phyloP scores from a whole-genome alignment of 2,113 vertebrate genomes.

The Antennarius striatus region DNA sequence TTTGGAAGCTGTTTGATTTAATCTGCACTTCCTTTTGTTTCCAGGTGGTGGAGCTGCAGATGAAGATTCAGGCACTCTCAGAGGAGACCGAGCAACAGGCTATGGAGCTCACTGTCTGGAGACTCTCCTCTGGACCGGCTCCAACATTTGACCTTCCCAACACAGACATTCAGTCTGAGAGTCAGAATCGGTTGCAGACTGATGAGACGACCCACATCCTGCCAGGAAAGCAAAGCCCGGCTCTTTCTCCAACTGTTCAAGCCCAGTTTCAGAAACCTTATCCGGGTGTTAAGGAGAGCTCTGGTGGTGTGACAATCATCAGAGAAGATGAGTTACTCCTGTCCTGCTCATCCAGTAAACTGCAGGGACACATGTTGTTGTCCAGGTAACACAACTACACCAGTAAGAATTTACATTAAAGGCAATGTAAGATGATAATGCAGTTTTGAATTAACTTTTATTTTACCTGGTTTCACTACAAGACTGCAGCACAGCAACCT shows the following conservation, averaged over 20 bases:
- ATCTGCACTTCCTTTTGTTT: slow-evolving; percentile 17
- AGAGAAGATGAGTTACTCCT: slow-evolving; percentile 76
- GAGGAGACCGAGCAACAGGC: slow-evolving; percentile 69
- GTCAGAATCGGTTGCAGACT: slow-evolving; percentile 8
- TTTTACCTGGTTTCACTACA: background rate
- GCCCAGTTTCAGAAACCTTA: slow-evolving; percentile 1
- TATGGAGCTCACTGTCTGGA: slow-evolving; percentile 76
- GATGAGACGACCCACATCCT: background rate
- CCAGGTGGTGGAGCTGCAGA: slow-evolving; percentile 76
- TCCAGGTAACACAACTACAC: slow-evolving; percentile 65
- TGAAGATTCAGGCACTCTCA: slow-evolving; percentile 56
- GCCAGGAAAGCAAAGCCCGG: too few relatives aligned
- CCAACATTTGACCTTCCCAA: slow-evolving; percentile 24
- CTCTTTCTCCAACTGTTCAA: background rate
- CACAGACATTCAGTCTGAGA: slow-evolving; percentile 16
- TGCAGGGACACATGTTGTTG: slow-evolving; percentile 56
- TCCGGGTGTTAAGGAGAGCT: slow-evolving; percentile 13
- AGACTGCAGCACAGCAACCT: slow-evolving; percentile 57
- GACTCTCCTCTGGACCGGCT: slow-evolving; percentile 53
- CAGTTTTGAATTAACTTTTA: background rate
- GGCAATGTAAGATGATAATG: background rate
- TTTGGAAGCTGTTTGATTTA: background rate
- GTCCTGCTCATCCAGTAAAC: slow-evolving; percentile 62
- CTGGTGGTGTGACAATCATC: slow-evolving; percentile 37
- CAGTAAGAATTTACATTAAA: background rate